phyloP scores from a whole-genome alignment of 2,888 invertebrate species.

The Halictus ligatus region DNA sequence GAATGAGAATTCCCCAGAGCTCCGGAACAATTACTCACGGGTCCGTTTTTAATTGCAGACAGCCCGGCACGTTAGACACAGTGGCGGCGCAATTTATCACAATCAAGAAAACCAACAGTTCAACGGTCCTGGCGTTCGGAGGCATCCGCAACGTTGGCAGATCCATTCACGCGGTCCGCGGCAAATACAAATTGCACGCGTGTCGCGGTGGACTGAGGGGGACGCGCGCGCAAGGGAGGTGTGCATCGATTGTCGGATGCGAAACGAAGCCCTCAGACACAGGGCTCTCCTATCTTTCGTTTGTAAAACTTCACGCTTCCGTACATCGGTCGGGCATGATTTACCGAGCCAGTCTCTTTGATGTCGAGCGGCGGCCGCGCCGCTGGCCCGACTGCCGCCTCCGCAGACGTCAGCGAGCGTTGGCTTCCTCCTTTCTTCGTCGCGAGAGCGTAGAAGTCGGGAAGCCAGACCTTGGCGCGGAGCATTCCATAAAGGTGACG shows the following conservation, averaged over 20 bases:
- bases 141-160: constrained; percentile 3
- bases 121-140: background rate
- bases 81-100: constrained; percentile 7
- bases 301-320: constrained; percentile 51
- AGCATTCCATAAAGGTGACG: constrained; percentile 72
- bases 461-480: constrained; percentile 66
- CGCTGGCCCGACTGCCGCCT: background rate
- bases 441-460: constrained; percentile 36
- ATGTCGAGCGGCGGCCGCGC: constrained; percentile 22
- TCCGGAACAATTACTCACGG: background rate
- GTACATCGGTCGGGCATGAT: constrained; percentile 60
- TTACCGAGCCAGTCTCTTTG: constrained; percentile 49
- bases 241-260: constrained; percentile 21
- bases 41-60: background rate
- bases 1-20: background rate
- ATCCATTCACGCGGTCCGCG: background rate
- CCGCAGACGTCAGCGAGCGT: background rate
- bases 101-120: constrained; percentile 5
- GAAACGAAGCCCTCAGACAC: constrained; percentile 29
- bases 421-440: constrained; percentile 37
- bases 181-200: background rate
- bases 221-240: background rate
- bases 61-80: background rate
- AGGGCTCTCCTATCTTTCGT: constrained; percentile 39
- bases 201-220: background rate